Percentiles rank a stretch among this genome's conserved stretches.
phyloP scores from a whole-genome alignment of 2,113 vertebrate genomes.

The Porphyrio hochstetteri region DNA sequence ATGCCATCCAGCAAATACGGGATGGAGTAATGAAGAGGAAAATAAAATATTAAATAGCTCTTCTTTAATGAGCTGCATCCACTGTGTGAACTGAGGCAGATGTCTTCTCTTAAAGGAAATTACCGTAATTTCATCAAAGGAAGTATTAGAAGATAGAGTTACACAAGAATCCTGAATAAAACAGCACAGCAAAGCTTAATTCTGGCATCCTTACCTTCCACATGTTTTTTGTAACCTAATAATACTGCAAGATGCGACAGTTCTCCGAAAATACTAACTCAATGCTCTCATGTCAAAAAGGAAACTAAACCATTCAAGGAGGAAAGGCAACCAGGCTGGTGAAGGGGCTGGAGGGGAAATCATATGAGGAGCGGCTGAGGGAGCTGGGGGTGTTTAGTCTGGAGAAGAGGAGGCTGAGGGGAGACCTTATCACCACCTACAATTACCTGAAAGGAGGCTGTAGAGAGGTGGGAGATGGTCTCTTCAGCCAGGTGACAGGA shows the following conservation, averaged over 20 bases:
- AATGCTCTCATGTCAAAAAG: background rate
- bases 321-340: no score
- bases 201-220: constrained; percentile 22
- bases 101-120: constrained; percentile 6
- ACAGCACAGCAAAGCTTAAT: background rate
- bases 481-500: no score
- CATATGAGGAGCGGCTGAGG: no score
- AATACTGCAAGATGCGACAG: background rate
- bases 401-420: no score
- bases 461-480: no score
- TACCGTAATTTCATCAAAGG: background rate
- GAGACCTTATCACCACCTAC: no score
- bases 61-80: constrained; percentile 42
- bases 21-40: constrained; percentile 8
- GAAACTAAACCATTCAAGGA: background rate
- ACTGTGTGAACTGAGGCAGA: constrained; percentile 39
- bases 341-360: no score
- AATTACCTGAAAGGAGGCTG: no score
- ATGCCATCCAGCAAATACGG: constrained; percentile 27
- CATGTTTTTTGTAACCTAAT: background rate
- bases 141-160: background rate
- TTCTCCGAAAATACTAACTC: background rate
- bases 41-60: constrained; percentile 30
- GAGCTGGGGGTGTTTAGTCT: no score
- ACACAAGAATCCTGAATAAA: background rate